Percentiles rank a stretch among this genome's conserved stretches.
phyloP scores from a whole-genome alignment of 1,140 invertebrate species.

The Cataglyphis hispanica region DNA sequence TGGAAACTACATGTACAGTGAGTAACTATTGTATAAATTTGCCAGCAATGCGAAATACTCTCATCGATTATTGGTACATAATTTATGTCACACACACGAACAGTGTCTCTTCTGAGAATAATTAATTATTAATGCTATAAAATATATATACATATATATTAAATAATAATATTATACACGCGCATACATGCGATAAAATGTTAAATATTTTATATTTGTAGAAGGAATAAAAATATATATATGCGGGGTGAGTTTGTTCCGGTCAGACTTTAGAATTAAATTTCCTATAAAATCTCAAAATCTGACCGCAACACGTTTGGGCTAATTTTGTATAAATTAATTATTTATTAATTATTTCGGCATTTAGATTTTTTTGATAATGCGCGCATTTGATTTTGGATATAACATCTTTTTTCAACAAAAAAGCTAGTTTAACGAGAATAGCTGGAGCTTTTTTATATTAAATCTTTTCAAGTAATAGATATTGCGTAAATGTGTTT shows the following conservation, averaged over 20 bases:
- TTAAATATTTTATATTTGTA: background rate
- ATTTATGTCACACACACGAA: background rate
- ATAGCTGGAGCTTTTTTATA: background rate
- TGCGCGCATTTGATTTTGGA: background rate
- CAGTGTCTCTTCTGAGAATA: constrained; percentile 18
- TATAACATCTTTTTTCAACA: background rate
- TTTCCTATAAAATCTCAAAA: too few species aligned
- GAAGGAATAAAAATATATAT: too few species aligned
- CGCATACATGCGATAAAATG: background rate
- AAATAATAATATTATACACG: constrained; percentile 4
- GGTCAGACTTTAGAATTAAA: too few species aligned
- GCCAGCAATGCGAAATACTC: background rate
- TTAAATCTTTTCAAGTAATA: background rate
- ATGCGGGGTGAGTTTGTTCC: too few species aligned
- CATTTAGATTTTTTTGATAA: background rate
- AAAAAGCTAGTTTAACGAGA: background rate
- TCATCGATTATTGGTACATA: constrained; percentile 35
- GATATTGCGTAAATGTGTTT: background rate
- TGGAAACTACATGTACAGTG: background rate
- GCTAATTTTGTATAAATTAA: too few species aligned
- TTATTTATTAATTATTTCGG: background rate
- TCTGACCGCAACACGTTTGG: too few species aligned
- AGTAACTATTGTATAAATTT: constrained; percentile 37
- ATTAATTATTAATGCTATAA: constrained; percentile 24
- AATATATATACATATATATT: constrained; percentile 19